Base-by-base conservation (phyloP, 2,888 invertebrate species). In the Microctonus hyperodae region DNA sequence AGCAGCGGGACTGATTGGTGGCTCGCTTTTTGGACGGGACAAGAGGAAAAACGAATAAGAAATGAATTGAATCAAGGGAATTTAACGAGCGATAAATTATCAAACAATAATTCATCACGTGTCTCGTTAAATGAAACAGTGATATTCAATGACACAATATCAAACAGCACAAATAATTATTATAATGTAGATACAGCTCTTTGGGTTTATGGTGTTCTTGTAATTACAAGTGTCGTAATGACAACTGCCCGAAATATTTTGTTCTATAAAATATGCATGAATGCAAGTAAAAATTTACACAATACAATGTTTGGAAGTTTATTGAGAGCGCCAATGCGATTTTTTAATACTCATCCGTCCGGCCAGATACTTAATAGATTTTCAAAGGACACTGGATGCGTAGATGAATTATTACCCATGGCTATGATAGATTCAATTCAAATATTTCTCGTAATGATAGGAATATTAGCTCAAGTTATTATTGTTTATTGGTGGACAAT, bases 281-380 rank as follows among this genome's bases (percentile, higher is more conserved):
- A 88, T 35, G 90, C 94, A 20, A 92, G 94, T 0, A 89, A 88
- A 71, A 88, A 86, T 63, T 85, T 96, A 0, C 95, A 96, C 84
- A 90, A 91, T 77, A 85, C 84, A 25, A 94, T 95, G 93, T 93
- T 95, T 82, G 85, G 87, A 22, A 88, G 90, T 74, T 87, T 96
- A 37, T 82, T 95, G 10, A 86, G 90, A 70, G 90, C 93, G 0
- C 91, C 93, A 0, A 91, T 94, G 87, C 85, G 89, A 25, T 96
- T 95, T 85, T 96, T 95, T 82, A 92, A 94, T 80, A 90, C 89
- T 6, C 94, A 95, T 83, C 92, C 95, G 0, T 91, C 93, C 13
- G 93, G 94, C 35, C 88, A 93, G 20, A 91, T 95, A 73, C 86
- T 95, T 62, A 94, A 94, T 83, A 85, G 94, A 63, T 95, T 95